Evolutionary conservation across 1,140 invertebrate genomes (phyloP).

Genomic region (Medauroidea extradentata): DNA sequence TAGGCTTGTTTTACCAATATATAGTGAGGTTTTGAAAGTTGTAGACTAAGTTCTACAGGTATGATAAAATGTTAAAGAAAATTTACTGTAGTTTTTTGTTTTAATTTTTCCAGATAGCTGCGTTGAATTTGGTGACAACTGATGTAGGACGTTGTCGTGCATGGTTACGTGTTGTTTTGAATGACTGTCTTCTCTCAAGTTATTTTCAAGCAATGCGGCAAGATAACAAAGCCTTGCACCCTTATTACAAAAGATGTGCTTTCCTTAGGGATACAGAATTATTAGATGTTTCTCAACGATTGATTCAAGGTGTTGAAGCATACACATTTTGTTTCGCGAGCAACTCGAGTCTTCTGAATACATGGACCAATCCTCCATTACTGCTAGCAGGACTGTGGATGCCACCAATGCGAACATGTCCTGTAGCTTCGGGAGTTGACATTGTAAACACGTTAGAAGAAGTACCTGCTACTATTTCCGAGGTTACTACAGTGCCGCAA

Average conservation of each 20-base stretch:
- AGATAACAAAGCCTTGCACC: conserved; percentile 64
- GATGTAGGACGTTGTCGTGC: conserved; percentile 87
- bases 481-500: conserved; percentile 30
- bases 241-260: conserved; percentile 73
- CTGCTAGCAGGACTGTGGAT: conserved; percentile 80
- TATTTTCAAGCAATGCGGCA: conserved; percentile 74
- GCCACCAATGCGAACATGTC: conserved; percentile 66
- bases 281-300: conserved; percentile 69
- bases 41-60: too few relatives aligned
- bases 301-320: conserved; percentile 72
- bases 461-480: conserved; percentile 21
- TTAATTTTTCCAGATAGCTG: conserved; percentile 11
- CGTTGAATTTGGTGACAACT: conserved; percentile 57
- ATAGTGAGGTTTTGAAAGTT: too few relatives aligned
- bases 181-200: conserved; percentile 81
- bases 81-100: background rate
- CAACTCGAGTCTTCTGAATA: conserved; percentile 85
- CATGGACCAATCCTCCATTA: conserved; percentile 81
- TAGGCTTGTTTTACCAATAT: too few relatives aligned
- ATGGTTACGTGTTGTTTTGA: conserved; percentile 83
- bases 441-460: conserved; percentile 58
- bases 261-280: conserved; percentile 73
- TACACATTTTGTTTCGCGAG: conserved; percentile 75
- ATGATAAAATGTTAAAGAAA: too few relatives aligned
- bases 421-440: conserved; percentile 60